Evolutionary conservation across 2,113 vertebrate species (phyloP).

Genomic region (Bubo blakistoni): DNA sequence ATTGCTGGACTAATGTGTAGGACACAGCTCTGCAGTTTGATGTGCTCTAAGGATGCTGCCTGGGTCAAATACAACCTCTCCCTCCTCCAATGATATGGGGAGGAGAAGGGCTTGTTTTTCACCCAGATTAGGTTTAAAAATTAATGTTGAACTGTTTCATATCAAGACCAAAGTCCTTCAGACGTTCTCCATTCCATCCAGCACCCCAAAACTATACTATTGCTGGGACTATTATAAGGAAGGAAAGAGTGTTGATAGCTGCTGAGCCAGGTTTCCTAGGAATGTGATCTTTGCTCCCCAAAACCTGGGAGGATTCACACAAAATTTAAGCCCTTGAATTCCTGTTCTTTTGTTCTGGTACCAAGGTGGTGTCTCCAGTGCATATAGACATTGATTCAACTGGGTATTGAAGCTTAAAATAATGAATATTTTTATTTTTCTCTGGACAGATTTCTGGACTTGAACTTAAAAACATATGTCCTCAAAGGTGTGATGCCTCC

Average conservation of each 20-base stretch:
- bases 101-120: neutral
- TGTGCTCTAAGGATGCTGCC: neutral
- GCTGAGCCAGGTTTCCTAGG: neutral
- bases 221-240: neutral
- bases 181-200: fast-evolving
- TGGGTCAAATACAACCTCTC: neutral
- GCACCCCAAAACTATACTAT: neutral
- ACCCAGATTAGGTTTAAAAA: neutral
- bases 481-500: neutral
- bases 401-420: neutral
- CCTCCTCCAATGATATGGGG: fast-evolving
- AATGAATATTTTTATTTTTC: fast-evolving
- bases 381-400: neutral
- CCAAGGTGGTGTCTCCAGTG: neutral
- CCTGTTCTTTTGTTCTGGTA: neutral
- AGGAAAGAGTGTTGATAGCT: neutral
- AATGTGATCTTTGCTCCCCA: neutral
- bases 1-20: fast-evolving
- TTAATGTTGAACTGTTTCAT: neutral
- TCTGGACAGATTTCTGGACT: neutral
- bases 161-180: neutral
- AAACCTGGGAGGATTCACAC: neutral
- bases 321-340: neutral
- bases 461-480: neutral
- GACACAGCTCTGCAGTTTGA: neutral